A percentile compares a stretch with the other conserved stretches of the same genome.
These are phyloP conservation scores for Neodontobutis hainanensis DNA, from an alignment of 2,113 vertebrate species.

Conservation along the genomic window DNA sequence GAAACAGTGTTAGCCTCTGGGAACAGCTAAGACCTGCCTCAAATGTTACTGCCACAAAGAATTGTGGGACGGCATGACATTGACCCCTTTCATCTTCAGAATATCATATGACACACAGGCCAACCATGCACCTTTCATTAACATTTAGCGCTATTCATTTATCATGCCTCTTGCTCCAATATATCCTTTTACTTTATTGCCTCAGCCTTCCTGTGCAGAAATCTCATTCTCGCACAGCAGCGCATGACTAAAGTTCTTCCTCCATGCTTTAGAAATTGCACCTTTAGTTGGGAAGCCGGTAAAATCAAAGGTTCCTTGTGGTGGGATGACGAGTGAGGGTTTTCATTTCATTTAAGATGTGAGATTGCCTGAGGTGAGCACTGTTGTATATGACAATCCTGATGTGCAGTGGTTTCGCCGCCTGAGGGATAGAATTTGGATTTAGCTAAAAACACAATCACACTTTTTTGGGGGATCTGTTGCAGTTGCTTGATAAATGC, in stretches of 20 bases:
- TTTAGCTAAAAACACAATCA: conserved; percentile 29
- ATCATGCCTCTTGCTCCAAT: background rate
- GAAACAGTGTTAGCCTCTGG: no score
- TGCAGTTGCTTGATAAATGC: conserved; percentile 10
- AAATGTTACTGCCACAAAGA: background rate
- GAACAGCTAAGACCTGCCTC: background rate
- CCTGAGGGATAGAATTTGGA: conserved; percentile 24
- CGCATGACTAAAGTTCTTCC: background rate
- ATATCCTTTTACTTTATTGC: no score
- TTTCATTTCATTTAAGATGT: conserved; percentile 41
- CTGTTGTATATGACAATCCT: conserved; percentile 13
- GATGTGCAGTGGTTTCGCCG: conserved; percentile 13
- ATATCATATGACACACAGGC: background rate
- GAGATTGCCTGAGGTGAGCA: conserved; percentile 49
- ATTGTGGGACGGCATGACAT: background rate
- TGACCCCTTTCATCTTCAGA: background rate
- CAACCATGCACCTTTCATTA: background rate
- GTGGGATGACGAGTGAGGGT: conserved; percentile 22
- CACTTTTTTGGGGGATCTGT: background rate
- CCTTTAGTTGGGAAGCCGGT: background rate
- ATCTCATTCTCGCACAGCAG: no score
- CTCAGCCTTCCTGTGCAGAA: no score
- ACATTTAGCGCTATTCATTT: background rate
- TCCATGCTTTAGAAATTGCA: conserved; percentile 2
- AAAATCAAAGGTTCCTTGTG: conserved; percentile 23